phyloP scores from a whole-genome alignment of 2,888 invertebrate genomes.

The Xestia sexstrigata region DNA sequence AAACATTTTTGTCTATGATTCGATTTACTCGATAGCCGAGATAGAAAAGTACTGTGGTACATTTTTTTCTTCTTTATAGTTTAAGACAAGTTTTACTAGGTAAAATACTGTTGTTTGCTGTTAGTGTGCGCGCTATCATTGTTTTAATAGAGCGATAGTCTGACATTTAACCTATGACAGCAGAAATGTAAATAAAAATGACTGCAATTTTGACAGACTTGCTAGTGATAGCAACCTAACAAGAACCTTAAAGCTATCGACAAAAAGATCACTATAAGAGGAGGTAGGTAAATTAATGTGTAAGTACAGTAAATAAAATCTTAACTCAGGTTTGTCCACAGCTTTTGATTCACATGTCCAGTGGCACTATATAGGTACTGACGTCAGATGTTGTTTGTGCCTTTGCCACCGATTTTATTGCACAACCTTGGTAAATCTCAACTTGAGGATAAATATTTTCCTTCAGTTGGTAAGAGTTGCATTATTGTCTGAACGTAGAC shows the following conservation, averaged over 20 bases:
- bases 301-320: not conserved
- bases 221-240: not conserved
- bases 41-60: not conserved
- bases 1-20: slow-evolving; percentile 1
- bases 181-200: not conserved
- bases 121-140: not conserved
- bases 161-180: not conserved
- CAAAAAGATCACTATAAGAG: not conserved
- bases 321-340: not conserved
- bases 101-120: not conserved
- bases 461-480: not conserved
- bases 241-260: not conserved
- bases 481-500: slow-evolving; percentile 4
- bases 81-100: not conserved
- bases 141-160: not conserved
- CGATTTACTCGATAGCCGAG: not conserved
- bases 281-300: not conserved
- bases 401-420: slow-evolving; percentile 20
- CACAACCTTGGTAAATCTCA: slow-evolving; percentile 41
- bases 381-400: slow-evolving; percentile 28
- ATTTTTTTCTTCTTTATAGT: not conserved
- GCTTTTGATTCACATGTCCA: slow-evolving; percentile 5
- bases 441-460: slow-evolving; percentile 32
- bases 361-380: slow-evolving; percentile 5
- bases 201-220: not conserved